These are phyloP conservation scores for Himalopsyche japonica DNA, from an alignment of 2,888 invertebrate genomes.

Conservation along the genomic window DNA sequence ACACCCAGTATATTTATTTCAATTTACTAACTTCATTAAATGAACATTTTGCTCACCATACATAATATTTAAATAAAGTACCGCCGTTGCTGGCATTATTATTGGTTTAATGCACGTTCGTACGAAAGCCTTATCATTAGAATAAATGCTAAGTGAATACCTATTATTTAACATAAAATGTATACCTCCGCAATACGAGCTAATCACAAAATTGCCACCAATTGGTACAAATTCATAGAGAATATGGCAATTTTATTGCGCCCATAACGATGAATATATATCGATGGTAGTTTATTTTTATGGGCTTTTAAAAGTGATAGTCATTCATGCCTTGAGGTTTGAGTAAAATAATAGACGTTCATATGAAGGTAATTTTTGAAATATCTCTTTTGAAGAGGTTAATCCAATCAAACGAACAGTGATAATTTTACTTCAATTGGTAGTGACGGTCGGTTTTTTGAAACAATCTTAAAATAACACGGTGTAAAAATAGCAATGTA, in stretches of 20 bases:
- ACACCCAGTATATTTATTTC: background rate
- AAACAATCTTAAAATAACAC: too few relatives aligned
- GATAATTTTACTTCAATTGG: too few relatives aligned
- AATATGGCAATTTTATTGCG: background rate
- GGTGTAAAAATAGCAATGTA: too few relatives aligned
- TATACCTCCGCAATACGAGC: background rate
- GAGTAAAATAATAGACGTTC: too few relatives aligned
- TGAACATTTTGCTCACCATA: background rate
- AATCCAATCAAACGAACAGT: too few relatives aligned
- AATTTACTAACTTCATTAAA: background rate
- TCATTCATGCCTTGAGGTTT: too few relatives aligned
- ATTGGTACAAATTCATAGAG: background rate
- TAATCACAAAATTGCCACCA: background rate
- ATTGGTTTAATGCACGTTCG: background rate
- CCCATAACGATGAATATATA: too few relatives aligned
- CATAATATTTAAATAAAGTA: background rate
- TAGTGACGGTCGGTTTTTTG: too few relatives aligned
- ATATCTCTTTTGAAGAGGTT: too few relatives aligned
- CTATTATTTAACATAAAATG: background rate
- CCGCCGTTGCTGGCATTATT: background rate
- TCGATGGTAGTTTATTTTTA: too few relatives aligned
- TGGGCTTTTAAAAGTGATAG: too few relatives aligned
- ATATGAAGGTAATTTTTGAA: too few relatives aligned
- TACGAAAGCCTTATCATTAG: background rate
- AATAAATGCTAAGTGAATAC: background rate